A percentile compares a stretch with the other conserved stretches of the same genome.
Conservation (phyloP, 2,797 vertebrate genomes). For the Simalia tracyae region DNA sequence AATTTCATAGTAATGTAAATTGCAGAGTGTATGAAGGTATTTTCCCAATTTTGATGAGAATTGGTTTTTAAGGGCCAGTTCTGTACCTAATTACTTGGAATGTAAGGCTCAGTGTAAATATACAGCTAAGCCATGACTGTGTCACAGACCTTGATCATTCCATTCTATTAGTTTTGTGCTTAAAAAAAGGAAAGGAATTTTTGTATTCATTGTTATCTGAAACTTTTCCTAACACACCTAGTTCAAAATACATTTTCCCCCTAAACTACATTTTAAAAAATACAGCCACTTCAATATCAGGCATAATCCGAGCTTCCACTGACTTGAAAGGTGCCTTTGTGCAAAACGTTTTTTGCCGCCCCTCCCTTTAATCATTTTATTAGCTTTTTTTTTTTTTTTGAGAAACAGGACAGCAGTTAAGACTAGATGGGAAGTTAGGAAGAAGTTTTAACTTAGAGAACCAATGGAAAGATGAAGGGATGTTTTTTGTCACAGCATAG, state of each 20-base stretch:
- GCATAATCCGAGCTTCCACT: background rate
- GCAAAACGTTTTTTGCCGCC: background rate
- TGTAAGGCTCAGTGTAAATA: background rate
- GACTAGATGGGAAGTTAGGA: no score
- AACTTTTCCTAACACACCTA: background rate
- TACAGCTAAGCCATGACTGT: background rate
- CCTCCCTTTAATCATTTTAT: background rate
- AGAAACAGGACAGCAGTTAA: background rate
- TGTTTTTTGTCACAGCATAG: no score
- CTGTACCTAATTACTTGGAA: background rate
- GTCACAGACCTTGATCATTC: background rate
- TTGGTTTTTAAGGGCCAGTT: background rate
- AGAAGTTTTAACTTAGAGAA: no score
- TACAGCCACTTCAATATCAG: background rate
- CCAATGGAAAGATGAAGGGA: no score
- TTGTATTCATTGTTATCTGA: background rate
- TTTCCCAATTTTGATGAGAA: background rate
- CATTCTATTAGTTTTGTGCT: background rate
- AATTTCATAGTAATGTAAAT: background rate
- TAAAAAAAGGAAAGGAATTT: background rate
- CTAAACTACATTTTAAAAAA: background rate
- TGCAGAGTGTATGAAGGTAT: background rate
- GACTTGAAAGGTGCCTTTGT: background rate
- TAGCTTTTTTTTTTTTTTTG: background rate
- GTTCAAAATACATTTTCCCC: background rate